phyloP scores from a whole-genome alignment of 2,113 vertebrate species.

The Probosciger aterrimus region DNA sequence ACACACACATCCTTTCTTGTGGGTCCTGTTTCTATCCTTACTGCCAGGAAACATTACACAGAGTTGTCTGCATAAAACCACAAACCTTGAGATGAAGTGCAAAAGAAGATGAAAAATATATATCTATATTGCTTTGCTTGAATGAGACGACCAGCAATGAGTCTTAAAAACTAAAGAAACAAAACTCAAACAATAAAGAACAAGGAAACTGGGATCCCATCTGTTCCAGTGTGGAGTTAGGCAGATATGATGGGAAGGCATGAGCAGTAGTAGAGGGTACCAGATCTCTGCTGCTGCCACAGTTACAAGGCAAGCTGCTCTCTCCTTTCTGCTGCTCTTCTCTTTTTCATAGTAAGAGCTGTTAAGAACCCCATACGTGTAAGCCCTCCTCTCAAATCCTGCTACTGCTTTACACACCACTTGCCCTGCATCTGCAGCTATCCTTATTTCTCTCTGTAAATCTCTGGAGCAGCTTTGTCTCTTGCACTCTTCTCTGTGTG shows the following conservation, averaged over 20 bases:
- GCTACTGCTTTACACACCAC: neutral
- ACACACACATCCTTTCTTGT: neutral
- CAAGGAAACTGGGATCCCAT: neutral
- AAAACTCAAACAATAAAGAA: neutral
- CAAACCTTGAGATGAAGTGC: neutral
- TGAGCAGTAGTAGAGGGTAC: neutral
- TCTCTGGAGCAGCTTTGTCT: neutral
- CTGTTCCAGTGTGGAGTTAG: neutral
- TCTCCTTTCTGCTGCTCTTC: neutral
- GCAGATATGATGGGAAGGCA: neutral
- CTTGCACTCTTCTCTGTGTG: neutral
- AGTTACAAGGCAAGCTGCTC: neutral
- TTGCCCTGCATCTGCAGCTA: neutral
- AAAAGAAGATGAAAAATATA: neutral
- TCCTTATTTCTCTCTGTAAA: neutral
- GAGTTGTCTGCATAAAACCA: neutral
- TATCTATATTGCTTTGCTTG: neutral
- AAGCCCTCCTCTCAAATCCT: neutral
- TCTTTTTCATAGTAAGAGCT: neutral
- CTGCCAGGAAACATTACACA: neutral
- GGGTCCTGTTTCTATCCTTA: neutral
- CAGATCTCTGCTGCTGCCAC: neutral
- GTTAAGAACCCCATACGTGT: neutral
- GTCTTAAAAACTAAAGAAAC: neutral
- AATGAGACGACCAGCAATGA: neutral